These are phyloP conservation scores for Drosophila ercepeae DNA, from an alignment of 1,140 invertebrate genomes.

Conservation along the genomic window DNA sequence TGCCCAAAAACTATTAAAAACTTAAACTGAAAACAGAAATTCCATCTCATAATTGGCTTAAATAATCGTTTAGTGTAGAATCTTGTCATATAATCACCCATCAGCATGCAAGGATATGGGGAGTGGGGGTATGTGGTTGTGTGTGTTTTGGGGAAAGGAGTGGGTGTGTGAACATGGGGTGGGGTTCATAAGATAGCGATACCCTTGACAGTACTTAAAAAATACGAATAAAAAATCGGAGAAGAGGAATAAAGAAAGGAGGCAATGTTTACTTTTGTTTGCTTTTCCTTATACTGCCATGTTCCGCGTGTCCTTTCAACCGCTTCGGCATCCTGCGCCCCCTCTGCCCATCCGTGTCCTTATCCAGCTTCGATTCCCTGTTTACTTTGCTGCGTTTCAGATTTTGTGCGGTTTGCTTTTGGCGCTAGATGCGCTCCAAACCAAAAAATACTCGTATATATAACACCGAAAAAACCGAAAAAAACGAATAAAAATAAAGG, in stretches of 20 bases:
- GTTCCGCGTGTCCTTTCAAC: slow-evolving; percentile 5
- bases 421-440: slow-evolving; percentile 22
- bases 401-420: slow-evolving; percentile 42
- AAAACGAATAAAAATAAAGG: not conserved
- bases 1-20: not conserved
- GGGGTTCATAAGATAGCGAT: slow-evolving; percentile 64
- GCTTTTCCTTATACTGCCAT: slow-evolving; percentile 10
- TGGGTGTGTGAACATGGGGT: slow-evolving; percentile 39
- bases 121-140: slow-evolving; percentile 1
- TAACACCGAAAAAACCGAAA: slow-evolving; percentile 13
- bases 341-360: not conserved
- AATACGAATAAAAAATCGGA: slow-evolving; percentile 38
- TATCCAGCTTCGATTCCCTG: slow-evolving; percentile 3
- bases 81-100: slow-evolving; percentile 71
- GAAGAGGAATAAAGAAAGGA: slow-evolving; percentile 40
- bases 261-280: slow-evolving; percentile 68
- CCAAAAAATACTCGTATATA: no score
- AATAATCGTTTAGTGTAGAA: slow-evolving; percentile 21
- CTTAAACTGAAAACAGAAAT: not conserved
- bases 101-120: not conserved
- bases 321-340: not conserved
- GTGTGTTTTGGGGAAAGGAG: not conserved
- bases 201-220: slow-evolving; percentile 81
- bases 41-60: not conserved
- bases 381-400: slow-evolving; percentile 54